Conservation (phyloP, 2,888 invertebrate genomes). For the Xestia rhomboidea region DNA sequence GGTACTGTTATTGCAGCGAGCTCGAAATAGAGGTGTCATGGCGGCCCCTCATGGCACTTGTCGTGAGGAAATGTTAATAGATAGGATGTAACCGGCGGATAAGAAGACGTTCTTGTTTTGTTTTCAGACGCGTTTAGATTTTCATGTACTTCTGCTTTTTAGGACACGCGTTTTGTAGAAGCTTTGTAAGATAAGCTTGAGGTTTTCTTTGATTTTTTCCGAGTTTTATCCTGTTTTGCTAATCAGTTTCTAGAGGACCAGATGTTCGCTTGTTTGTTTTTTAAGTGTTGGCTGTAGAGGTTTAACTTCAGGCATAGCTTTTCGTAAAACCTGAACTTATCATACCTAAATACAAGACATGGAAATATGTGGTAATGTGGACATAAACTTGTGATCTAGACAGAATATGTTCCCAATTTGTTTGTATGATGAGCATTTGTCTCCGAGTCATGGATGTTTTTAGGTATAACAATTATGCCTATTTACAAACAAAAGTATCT, state of each 20-base stretch:
- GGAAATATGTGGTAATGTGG: not conserved
- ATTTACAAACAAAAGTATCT: too few relatives aligned
- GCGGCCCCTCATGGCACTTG: slow-evolving; percentile 74
- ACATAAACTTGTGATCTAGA: not conserved
- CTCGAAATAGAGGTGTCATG: slow-evolving; percentile 83
- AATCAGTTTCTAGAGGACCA: not conserved
- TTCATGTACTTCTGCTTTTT: slow-evolving; percentile 33
- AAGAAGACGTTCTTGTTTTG: slow-evolving; percentile 57
- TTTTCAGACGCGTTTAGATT: slow-evolving; percentile 53
- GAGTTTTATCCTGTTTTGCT: not conserved
- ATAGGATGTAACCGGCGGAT: slow-evolving; percentile 68
- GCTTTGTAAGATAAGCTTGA: too few relatives aligned
- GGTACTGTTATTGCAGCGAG: slow-evolving; percentile 88
- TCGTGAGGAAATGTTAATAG: slow-evolving; percentile 70
- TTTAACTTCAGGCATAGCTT: not conserved
- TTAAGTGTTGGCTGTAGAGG: not conserved
- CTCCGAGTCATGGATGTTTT: too few relatives aligned
- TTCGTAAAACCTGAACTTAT: not conserved
- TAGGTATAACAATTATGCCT: too few relatives aligned
- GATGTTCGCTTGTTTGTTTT: too few relatives aligned
- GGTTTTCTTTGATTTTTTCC: not conserved
- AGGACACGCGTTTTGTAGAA: slow-evolving; percentile 12
- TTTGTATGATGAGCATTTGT: too few relatives aligned
- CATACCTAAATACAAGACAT: not conserved
- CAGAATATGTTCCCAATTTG: not conserved